Percentiles rank a stretch among this genome's conserved stretches.
Conservation (phyloP, 2,797 vertebrate species). For the Acridotheres tristis region DNA sequence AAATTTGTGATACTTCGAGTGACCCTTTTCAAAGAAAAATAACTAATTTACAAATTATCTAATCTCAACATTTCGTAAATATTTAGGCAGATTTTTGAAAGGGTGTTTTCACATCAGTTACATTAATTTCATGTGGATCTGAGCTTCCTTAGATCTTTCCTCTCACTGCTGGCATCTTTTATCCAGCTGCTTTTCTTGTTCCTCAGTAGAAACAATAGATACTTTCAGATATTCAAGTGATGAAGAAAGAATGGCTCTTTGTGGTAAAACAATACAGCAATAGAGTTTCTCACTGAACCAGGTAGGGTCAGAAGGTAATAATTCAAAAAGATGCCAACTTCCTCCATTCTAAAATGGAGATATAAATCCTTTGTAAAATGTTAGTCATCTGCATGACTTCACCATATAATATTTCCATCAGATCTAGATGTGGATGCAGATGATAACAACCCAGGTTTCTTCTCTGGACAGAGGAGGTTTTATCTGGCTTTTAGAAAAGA, state of each 20-base stretch:
- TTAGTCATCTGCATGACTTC: not conserved
- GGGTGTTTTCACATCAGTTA: not conserved
- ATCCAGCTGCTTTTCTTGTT: not conserved
- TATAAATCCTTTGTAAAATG: not conserved
- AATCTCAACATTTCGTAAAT: not conserved
- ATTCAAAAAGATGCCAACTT: not conserved
- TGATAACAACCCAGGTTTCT: not conserved
- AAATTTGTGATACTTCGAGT: not conserved
- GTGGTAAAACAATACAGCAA: not conserved
- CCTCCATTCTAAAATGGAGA: not conserved
- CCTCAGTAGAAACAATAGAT: not conserved
- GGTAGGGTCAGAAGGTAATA: not conserved
- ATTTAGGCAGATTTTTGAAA: not conserved
- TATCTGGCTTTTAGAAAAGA: not conserved
- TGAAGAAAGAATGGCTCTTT: not conserved
- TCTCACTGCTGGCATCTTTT: not conserved
- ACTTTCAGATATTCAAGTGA: not conserved
- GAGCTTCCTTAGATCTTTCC: not conserved
- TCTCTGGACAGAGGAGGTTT: not conserved
- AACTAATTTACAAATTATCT: not conserved
- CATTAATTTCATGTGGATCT: not conserved
- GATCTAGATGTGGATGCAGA: not conserved
- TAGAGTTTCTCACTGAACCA: not conserved
- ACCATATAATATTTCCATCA: accelerated
- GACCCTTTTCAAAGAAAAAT: not conserved